Evolutionary conservation across 2,113 vertebrate species (phyloP).

Genomic region (Poeciliopsis turrubarensis): DNA sequence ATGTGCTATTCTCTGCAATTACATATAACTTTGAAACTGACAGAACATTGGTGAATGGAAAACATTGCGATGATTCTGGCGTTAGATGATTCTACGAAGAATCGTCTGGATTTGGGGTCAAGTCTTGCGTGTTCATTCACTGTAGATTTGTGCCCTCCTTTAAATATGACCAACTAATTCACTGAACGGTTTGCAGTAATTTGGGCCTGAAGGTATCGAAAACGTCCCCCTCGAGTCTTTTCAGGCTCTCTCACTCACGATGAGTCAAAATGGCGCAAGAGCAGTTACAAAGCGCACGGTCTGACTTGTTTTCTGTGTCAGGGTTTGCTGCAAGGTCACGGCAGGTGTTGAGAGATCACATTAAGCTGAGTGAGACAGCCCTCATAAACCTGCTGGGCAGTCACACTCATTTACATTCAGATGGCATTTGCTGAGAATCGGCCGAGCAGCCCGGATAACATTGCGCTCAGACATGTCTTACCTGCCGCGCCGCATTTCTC

Average conservation of each 20-base stretch:
- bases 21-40: no score
- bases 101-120: no score
- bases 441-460: slow-evolving; percentile 41
- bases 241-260: neutral
- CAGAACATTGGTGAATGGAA: no score
- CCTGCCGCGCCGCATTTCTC: slow-evolving; percentile 72
- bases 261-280: neutral
- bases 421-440: slow-evolving; percentile 28
- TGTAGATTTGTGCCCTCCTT: neutral
- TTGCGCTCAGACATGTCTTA: slow-evolving; percentile 63
- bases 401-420: slow-evolving; percentile 51
- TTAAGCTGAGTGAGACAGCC: slow-evolving; percentile 27
- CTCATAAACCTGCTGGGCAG: slow-evolving; percentile 43
- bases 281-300: slow-evolving; percentile 14
- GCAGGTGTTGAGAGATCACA: slow-evolving; percentile 16
- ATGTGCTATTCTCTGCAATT: no score
- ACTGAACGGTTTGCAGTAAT: neutral
- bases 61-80: no score
- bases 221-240: neutral
- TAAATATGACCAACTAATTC: neutral
- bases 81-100: neutral
- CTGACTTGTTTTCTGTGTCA: slow-evolving; percentile 11
- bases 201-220: neutral
- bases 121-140: neutral
- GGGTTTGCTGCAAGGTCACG: slow-evolving; percentile 24